These are phyloP conservation scores for Drosophila yooni DNA, from an alignment of 2,888 invertebrate genomes.

Conservation along the genomic window DNA sequence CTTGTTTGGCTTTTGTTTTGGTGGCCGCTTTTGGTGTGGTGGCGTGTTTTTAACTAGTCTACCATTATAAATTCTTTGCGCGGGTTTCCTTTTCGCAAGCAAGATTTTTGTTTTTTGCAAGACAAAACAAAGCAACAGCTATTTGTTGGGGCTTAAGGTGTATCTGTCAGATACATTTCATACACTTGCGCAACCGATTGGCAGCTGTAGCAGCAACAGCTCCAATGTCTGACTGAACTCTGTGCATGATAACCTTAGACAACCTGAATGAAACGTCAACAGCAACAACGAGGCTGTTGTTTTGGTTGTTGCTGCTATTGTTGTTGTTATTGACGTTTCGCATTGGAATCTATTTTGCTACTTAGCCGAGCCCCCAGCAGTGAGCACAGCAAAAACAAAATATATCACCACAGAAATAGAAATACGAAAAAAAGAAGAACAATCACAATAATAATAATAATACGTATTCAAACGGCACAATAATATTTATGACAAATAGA, in stretches of 20 bases:
- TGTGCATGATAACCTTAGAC: slow-evolving; percentile 67
- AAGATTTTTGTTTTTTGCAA: background rate
- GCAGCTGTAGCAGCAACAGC: slow-evolving; percentile 18
- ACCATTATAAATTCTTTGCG: slow-evolving; percentile 28
- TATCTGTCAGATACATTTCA: slow-evolving; percentile 49
- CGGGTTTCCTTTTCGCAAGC: slow-evolving; percentile 28
- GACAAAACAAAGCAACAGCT: slow-evolving; percentile 17
- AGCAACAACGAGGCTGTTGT: slow-evolving; percentile 26
- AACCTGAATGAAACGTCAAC: slow-evolving; percentile 36
- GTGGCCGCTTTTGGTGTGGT: slow-evolving; percentile 51
- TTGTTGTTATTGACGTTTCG: slow-evolving; percentile 41
- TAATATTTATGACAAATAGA: slow-evolving; percentile 42
- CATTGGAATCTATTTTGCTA: slow-evolving; percentile 37
- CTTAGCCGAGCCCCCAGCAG: slow-evolving; percentile 68
- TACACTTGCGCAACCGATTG: slow-evolving; percentile 33
- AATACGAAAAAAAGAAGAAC: slow-evolving; percentile 9
- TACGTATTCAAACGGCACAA: slow-evolving; percentile 37
- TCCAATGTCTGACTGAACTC: slow-evolving; percentile 22
- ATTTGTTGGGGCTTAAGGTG: background rate
- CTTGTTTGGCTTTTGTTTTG: slow-evolving; percentile 74
- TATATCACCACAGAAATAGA: slow-evolving; percentile 20
- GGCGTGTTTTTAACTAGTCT: slow-evolving; percentile 60
- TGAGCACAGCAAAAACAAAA: slow-evolving; percentile 20
- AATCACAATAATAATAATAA: slow-evolving; percentile 9
- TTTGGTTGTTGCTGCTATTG: slow-evolving; percentile 20